These are phyloP conservation scores for Cyprichromis sp. DNA, from an alignment of 2,113 vertebrate species.

Conservation along the genomic window DNA sequence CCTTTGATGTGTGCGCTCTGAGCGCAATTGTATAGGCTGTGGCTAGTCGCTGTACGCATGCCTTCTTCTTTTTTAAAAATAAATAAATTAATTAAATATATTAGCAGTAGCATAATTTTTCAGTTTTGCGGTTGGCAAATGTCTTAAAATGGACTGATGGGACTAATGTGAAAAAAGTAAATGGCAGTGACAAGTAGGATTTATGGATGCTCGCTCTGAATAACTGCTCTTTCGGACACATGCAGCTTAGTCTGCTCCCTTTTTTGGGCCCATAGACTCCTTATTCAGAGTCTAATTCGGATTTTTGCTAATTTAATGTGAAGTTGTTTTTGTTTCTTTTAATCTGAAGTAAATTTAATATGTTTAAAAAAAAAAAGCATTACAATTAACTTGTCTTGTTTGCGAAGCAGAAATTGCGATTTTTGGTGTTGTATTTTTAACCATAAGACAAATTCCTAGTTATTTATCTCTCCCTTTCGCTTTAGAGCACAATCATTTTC, in stretches of 20 bases:
- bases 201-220: slow-evolving; percentile 60
- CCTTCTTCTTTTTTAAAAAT: slow-evolving; percentile 10
- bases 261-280: slow-evolving; percentile 69
- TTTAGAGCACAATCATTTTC: background rate
- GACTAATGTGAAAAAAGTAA: slow-evolving; percentile 12
- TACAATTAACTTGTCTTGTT: background rate
- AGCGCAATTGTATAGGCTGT: slow-evolving; percentile 52
- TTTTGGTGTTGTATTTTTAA: background rate
- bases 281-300: slow-evolving; percentile 34
- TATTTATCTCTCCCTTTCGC: background rate
- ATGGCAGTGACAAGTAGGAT: slow-evolving; percentile 27
- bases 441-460: background rate
- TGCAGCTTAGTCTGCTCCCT: slow-evolving; percentile 59
- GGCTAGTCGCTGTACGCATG: slow-evolving; percentile 69
- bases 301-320: background rate
- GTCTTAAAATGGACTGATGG: background rate
- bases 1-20: slow-evolving; percentile 80
- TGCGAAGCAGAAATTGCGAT: background rate
- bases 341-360: background rate
- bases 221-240: slow-evolving; percentile 74
- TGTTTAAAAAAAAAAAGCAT: background rate
- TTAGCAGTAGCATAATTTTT: background rate
- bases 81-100: background rate
- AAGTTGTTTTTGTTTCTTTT: background rate
- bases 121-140: background rate